phyloP scores from a whole-genome alignment of 1,140 invertebrate genomes.

The Xylocopa sonorina region DNA sequence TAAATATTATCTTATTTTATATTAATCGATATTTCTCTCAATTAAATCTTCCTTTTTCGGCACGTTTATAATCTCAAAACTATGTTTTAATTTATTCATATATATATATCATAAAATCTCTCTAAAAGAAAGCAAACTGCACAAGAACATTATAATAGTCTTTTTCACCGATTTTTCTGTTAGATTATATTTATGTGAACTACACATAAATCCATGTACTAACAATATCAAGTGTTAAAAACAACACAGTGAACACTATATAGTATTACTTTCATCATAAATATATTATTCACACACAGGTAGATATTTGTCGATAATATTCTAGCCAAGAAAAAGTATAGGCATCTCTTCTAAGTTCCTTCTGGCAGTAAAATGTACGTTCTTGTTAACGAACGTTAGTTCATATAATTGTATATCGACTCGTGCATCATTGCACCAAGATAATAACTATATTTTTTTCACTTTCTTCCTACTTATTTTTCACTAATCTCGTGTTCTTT shows the following conservation, averaged over 20 bases:
- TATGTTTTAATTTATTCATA: neutral
- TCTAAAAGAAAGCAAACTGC: constrained; percentile 50
- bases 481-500: constrained; percentile 31
- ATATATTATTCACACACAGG: constrained; percentile 46
- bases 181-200: constrained; percentile 36
- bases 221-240: constrained; percentile 13
- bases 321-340: neutral
- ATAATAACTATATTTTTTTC: constrained; percentile 22
- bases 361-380: constrained; percentile 38
- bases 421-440: constrained; percentile 13
- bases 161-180: neutral
- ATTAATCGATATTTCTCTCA: constrained; percentile 57
- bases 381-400: constrained; percentile 13
- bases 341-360: constrained; percentile 4
- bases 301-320: constrained; percentile 30
- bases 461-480: neutral
- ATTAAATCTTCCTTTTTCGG: constrained; percentile 43
- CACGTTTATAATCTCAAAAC: neutral
- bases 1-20: constrained; percentile 71
- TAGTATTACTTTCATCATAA: constrained; percentile 49
- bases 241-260: constrained; percentile 20
- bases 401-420: constrained; percentile 16
- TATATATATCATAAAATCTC: neutral
- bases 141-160: constrained; percentile 19
- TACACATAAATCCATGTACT: constrained; percentile 18